Conservation (phyloP, 2,888 invertebrate genomes). For the Chrysolina americana region DNA sequence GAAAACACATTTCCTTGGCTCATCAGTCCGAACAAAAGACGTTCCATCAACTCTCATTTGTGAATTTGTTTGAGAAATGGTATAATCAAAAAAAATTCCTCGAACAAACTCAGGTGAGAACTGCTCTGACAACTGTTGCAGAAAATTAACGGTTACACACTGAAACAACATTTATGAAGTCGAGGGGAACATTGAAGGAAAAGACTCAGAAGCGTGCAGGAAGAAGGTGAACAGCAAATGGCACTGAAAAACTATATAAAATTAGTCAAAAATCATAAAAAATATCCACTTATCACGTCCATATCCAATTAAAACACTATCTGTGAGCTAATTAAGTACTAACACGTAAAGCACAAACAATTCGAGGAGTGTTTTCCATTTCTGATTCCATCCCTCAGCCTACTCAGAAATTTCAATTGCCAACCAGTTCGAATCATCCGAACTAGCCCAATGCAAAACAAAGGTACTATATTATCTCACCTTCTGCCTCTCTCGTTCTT, state of each 20-base stretch:
- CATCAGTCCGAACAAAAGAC: background rate
- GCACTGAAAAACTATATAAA: conserved; percentile 38
- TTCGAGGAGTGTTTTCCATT: conserved; percentile 4
- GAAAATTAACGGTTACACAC: conserved; percentile 46
- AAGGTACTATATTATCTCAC: conserved; percentile 77
- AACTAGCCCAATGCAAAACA: conserved; percentile 44
- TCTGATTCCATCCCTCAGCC: conserved; percentile 39
- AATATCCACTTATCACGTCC: background rate
- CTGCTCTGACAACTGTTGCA: conserved; percentile 46
- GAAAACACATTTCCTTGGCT: background rate
- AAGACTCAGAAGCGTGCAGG: conserved; percentile 63
- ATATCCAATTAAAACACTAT: conserved; percentile 9
- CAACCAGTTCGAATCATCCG: conserved; percentile 46
- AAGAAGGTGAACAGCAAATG: conserved; percentile 53
- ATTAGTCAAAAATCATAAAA: conserved; percentile 11
- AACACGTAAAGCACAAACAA: conserved; percentile 33
- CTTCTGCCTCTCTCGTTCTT: conserved; percentile 99
- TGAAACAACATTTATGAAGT: conserved; percentile 45
- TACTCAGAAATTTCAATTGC: conserved; percentile 36
- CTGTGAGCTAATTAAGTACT: conserved; percentile 23
- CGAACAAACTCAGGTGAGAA: conserved; percentile 37
- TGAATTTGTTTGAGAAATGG: conserved; percentile 12
- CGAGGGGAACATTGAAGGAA: conserved; percentile 52
- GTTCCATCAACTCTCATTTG: background rate
- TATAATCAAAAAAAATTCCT: conserved; percentile 12